Evolutionary conservation across 2,888 invertebrate species (phyloP).

Genomic region (Phyllotreta striolata): DNA sequence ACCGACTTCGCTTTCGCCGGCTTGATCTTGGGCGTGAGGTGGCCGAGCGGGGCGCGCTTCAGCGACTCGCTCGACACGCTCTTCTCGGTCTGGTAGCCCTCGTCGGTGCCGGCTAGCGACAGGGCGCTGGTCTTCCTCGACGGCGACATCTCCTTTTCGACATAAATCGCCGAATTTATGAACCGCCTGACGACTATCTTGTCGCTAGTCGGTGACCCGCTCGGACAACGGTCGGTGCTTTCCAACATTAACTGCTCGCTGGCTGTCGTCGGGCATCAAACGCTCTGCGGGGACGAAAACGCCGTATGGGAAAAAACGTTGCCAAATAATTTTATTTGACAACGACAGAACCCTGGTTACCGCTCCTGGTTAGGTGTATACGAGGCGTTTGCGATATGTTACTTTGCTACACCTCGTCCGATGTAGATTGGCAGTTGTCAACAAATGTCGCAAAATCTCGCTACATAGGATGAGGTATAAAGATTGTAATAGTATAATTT

Average conservation of each 20-base stretch:
- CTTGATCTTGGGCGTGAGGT: too few relatives aligned
- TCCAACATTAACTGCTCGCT: constrained; percentile 13
- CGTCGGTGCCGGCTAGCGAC: constrained; percentile 29
- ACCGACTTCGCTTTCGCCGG: constrained; percentile 11
- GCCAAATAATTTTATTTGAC: too few relatives aligned
- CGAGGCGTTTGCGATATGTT: not conserved
- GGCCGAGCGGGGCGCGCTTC: too few relatives aligned
- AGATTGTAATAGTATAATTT: too few relatives aligned
- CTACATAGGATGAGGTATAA: too few relatives aligned
- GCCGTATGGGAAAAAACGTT: not conserved
- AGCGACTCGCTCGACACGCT: too few relatives aligned
- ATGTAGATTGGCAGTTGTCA: too few relatives aligned
- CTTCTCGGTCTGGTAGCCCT: constrained; percentile 13
- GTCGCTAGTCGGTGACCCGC: constrained; percentile 29
- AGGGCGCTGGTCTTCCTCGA: constrained; percentile 48
- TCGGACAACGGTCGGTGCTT: constrained; percentile 33
- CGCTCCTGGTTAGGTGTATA: not conserved
- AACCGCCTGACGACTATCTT: constrained; percentile 58
- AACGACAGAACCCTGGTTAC: too few relatives aligned
- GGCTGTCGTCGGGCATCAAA: constrained; percentile 27
- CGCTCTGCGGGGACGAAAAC: not conserved
- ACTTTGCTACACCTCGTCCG: too few relatives aligned
- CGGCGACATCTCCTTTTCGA: constrained; percentile 58
- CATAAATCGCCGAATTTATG: constrained; percentile 69
- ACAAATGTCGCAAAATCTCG: too few relatives aligned